phyloP scores from a whole-genome alignment of 1,140 invertebrate species.

The Scaptomyza graminum region DNA sequence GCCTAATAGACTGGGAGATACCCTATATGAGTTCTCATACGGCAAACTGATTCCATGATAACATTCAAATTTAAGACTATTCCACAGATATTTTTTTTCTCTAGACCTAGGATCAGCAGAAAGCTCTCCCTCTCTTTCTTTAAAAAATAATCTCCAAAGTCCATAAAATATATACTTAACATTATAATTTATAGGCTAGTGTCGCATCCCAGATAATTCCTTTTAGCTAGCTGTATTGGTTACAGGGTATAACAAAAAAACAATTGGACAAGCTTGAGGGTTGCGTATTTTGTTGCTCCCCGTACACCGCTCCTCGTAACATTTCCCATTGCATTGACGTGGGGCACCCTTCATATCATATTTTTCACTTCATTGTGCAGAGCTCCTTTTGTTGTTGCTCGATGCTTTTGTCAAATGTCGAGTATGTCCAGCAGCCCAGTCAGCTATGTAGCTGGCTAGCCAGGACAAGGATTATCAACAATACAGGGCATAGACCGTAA shows the following conservation, averaged over 20 bases:
- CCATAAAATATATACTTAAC: no score
- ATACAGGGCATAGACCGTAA: constrained; percentile 12
- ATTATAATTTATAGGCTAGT: no score
- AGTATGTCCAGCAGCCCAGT: constrained; percentile 54
- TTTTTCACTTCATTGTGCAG: constrained; percentile 79
- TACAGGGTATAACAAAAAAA: constrained; percentile 8
- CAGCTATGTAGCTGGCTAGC: background rate
- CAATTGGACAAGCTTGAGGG: constrained; percentile 47
- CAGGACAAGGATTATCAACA: constrained; percentile 30
- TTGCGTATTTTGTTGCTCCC: constrained; percentile 15
- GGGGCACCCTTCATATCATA: constrained; percentile 60
- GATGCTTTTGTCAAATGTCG: constrained; percentile 69
- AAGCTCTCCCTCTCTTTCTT: no score
- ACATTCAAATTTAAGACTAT: no score
- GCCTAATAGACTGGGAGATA: background rate
- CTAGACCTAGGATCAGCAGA: no score
- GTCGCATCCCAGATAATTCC: no score
- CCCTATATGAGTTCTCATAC: background rate
- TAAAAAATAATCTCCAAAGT: no score
- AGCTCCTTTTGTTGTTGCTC: constrained; percentile 52
- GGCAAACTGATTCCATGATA: no score
- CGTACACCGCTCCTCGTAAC: background rate
- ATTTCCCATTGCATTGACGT: background rate
- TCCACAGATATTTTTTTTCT: no score
- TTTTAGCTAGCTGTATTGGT: no score